Evolutionary conservation across 2,113 vertebrate species (phyloP), one percentile per base, ranked within the genome.

Genomic region (Pituophis catenifer): DNA sequence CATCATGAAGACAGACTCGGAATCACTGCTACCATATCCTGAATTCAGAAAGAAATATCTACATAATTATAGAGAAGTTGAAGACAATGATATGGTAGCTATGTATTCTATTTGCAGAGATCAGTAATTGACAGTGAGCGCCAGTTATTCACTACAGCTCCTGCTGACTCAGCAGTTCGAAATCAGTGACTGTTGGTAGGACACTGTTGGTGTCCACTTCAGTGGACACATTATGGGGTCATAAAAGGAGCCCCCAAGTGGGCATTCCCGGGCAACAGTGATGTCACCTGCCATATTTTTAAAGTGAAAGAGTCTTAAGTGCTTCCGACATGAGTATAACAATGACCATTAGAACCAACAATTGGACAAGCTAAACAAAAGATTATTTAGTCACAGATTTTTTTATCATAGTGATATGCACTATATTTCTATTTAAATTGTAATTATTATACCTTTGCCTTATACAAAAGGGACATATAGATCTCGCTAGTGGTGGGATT

Each of bases 11-110:
- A 0, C 26, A 93, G 91, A 86, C 24, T 93, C 96, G 23, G 96
- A 95, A 23, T 91, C 90, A 8, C 62, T 92, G 65, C 87, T 81
- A 0, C 89, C 62, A 1, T 94, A 94, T 92, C 95, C 98, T 98
- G 94, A 52, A 95, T 90, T 93, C 93, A 95, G 0, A 96, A 29
- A 88, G 2, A 90, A 89, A 86, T 4, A 62, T 92, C 52, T 52
- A 0, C 54, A 55, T 55, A 55, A 55, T 55, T 55, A 55, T 55
- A 90, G 19, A 0, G 57, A 48, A 93, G 92, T 57, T 65, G 88
- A 53, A 38, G 29, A 2, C 38, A 53, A 17, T 58, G 10, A 29
- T 89, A 57, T 55, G 38, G n/a, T 62, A 58, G 3, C 5, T 3
- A 62, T 21, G 23, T 90, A 24, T 48, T 59, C 89, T 90, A 62